Conservation (phyloP, 1,140 invertebrate species). For the Micrasema minimum region DNA sequence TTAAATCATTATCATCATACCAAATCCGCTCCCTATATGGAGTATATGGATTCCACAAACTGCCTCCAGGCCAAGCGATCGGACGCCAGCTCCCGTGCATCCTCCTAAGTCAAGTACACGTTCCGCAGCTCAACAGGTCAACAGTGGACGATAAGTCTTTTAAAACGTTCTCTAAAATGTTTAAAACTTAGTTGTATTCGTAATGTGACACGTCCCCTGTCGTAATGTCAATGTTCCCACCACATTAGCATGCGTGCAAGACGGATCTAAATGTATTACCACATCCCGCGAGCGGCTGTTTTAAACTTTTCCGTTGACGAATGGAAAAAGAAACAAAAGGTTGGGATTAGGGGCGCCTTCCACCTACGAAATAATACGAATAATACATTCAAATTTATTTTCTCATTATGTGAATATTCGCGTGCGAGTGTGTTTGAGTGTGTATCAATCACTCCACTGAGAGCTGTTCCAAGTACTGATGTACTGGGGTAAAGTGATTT, state of each 20-base stretch:
- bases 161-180: too few species aligned
- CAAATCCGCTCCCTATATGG: too few species aligned
- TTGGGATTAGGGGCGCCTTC: too few species aligned
- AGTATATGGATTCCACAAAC: too few species aligned
- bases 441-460: conserved; percentile 32
- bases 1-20: too few species aligned
- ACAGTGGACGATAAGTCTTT: too few species aligned
- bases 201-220: background rate
- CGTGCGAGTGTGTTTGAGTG: conserved; percentile 41
- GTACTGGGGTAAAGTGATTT: too few species aligned
- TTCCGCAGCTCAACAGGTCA: too few species aligned
- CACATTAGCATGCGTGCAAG: conserved; percentile 49
- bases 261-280: conserved; percentile 45
- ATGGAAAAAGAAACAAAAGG: conserved; percentile 46
- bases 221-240: background rate
- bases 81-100: too few species aligned
- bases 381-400: conserved; percentile 38
- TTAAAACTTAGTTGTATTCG: background rate
- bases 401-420: conserved; percentile 27
- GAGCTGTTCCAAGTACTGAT: conserved; percentile 2
- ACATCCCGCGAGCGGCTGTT: conserved; percentile 42
- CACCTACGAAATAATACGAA: too few species aligned
- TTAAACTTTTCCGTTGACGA: conserved; percentile 44
- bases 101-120: too few species aligned
- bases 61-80: too few species aligned